Base-by-base conservation (phyloP, 2,797 vertebrate species). In the Buphagus erythrorhynchus region DNA sequence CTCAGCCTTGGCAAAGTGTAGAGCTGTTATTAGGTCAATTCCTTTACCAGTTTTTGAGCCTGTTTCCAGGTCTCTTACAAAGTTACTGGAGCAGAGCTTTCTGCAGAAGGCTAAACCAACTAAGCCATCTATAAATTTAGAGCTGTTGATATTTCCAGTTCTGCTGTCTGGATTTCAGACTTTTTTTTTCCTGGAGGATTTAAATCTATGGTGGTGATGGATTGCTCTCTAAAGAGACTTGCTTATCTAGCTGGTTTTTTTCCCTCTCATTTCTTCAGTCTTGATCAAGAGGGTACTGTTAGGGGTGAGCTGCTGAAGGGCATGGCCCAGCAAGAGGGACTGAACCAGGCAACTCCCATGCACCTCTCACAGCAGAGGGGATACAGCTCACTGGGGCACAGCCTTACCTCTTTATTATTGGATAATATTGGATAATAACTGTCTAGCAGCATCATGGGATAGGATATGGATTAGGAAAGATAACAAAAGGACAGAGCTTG, bases 381-480 rank as follows among this genome's bases (percentile, higher is more conserved):
- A 55, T 48, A 24, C 58, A 79, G 74, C 71, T 91, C 10, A 0
- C 77, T 80, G 58, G 29, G 77, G 20, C 43, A 54, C n/a, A 52
- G 76, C 43, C 51, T 40, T 79, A 31, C 74, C 72, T 94, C 59
- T 93, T 63, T 74, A 63, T 84, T 92, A 58, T 33, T 92, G 80
- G 91, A 86, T 91, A 73, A 61, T 55, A 66, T 63, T 67, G 78
- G 92, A 95, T 93, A 82, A 75, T 63, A 84, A 71, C 73, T 62
- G 48, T 49, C 88, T 29, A 45, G 40, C 80, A 55, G 93, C 18
- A 7, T 82, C 81, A 80, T 48, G 69, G 76, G 66, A 68, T 76
- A 74, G 87, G 58, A 73, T 87, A 18, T 52, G 95, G 94, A 92
- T 86, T 90, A 74, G 52, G 61, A 65, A 83, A 85, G 87, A 80